Base-by-base conservation (phyloP, 1,140 invertebrate species). In the Heliconius congener region DNA sequence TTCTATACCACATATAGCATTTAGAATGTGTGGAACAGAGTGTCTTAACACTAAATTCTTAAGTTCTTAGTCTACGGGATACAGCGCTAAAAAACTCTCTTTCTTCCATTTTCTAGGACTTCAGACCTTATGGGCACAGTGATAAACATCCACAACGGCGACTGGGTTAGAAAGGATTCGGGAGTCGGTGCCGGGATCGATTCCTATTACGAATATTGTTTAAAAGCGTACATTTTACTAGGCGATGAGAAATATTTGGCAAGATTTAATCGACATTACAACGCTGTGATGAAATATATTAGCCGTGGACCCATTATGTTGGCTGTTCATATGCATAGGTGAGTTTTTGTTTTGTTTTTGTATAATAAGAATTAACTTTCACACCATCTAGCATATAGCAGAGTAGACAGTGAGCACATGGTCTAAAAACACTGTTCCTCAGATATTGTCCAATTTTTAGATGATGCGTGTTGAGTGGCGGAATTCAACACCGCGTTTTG, bases 121-220 rank as follows among this genome's bases (percentile, higher is more conserved):
- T 98, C 97, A 1, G 98, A 99, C 95, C 95, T 99, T 3, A 98
- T 99, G 97, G 98, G 98, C 30, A 99, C 98, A 18, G 98, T 99
- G 23, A 95, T 99, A 16, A 99, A 99, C 94, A 97, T 99, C n/a
- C 98, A 99, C 90, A 99, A 97, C 55, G 99, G 99, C 5, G 98
- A 99, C 93, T 99, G 99, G 99, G 96, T 99, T 8, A 95, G 99
- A 34, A 96, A 98, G 90, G 99, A 99, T 92, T 98, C 98, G 42
- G 99, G 99, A 4, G 98, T 99, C 27, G 99, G 99, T n/a, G 99
- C 99, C 60, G 99, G 99, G 13, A 99, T 99, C 83, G 99, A 99
- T 93, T 99, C 98, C 0, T 99, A 99, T 92, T 99, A 99, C 92
- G 99, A 99, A 94, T 99, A 99, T 94, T 98, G 98, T 83, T 96